Percentiles rank a stretch among this genome's conserved stretches.
Evolutionary conservation across 2,113 vertebrate genomes (phyloP).

Genomic region (Bos indicus): DNA sequence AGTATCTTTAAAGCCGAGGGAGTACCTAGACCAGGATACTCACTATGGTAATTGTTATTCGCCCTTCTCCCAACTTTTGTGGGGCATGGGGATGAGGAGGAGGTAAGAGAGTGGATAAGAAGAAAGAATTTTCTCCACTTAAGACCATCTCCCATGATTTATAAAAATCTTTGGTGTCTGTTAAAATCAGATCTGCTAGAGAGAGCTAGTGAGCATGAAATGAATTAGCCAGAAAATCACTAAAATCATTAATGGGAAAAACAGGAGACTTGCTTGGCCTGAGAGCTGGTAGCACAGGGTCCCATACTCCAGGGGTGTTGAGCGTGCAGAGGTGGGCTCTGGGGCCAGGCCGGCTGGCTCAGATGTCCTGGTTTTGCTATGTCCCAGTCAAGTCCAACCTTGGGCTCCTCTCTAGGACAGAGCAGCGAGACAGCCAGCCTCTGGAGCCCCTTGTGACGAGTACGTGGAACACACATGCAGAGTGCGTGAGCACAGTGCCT

Average conservation of each 20-base stretch:
- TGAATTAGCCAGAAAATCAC: neutral
- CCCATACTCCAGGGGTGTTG: neutral
- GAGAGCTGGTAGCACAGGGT: rapidly evolving
- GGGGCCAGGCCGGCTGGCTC: neutral
- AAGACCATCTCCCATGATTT: neutral
- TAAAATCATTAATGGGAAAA: neutral
- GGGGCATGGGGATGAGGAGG: too few relatives aligned
- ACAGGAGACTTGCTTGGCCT: neutral
- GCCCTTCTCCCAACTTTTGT: neutral
- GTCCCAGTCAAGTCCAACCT: neutral
- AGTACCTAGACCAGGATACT: neutral
- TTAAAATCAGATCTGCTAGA: neutral
- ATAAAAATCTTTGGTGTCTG: neutral
- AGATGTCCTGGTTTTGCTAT: neutral
- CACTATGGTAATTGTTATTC: neutral
- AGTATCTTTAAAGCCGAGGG: neutral
- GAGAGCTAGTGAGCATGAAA: neutral
- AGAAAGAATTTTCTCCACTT: neutral
- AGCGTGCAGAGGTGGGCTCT: neutral
- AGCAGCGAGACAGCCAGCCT: neutral
- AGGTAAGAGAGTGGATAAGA: neutral
- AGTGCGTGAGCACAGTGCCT: neutral
- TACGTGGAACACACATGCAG: neutral
- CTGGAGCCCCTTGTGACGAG: neutral
- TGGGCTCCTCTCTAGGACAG: neutral